Conservation (phyloP, 2,113 vertebrate genomes). For the Calyptomena viridis region DNA sequence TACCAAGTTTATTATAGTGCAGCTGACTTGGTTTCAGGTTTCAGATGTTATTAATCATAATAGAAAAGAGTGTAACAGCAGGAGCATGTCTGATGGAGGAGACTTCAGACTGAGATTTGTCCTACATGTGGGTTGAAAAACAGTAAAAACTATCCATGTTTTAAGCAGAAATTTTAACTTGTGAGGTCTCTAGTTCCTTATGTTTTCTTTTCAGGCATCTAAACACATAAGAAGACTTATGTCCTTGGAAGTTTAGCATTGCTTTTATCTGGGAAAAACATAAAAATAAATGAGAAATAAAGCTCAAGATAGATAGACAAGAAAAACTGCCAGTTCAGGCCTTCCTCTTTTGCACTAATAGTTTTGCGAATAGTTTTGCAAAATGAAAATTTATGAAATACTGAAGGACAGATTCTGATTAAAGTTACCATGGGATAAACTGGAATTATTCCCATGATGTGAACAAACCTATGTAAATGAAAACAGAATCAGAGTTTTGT, state of each 20-base stretch:
- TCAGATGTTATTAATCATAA: conserved; percentile 67
- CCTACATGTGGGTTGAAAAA: neutral
- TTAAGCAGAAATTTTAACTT: neutral
- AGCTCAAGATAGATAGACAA: neutral
- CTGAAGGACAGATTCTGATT: neutral
- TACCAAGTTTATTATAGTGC: conserved; percentile 67
- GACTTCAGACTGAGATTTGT: conserved; percentile 29
- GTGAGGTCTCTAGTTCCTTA: neutral
- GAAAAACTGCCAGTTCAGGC: neutral
- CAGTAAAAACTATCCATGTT: neutral
- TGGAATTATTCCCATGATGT: neutral
- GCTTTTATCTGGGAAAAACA: neutral
- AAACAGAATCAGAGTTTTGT: neutral
- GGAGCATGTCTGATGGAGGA: conserved; percentile 33
- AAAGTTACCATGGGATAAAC: neutral
- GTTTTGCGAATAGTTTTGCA: neutral
- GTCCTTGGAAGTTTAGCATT: neutral
- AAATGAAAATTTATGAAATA: neutral
- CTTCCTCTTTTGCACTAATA: neutral
- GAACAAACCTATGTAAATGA: neutral
- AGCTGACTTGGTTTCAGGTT: conserved; percentile 65
- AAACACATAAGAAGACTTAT: neutral
- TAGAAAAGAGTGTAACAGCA: conserved; percentile 41
- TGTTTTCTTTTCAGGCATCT: neutral
- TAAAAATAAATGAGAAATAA: neutral